Base-by-base conservation (phyloP, 2,797 vertebrate species). In the Chanos chanos region DNA sequence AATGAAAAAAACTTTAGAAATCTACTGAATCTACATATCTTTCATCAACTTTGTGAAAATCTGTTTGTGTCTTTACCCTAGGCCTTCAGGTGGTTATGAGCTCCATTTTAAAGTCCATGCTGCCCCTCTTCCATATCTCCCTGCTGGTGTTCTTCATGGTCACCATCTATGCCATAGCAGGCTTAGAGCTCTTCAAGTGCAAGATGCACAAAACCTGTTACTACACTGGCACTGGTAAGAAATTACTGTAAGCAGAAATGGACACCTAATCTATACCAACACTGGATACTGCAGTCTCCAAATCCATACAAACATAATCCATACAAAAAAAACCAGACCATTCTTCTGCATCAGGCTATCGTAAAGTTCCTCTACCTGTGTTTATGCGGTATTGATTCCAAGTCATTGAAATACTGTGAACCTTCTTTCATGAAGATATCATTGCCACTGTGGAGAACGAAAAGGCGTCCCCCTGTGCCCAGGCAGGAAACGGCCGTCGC, bases 141-240 rank as follows among this genome's bases (percentile, higher is more conserved):
- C 79, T 97, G 41, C 84, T 97, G 0, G 94, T 97, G 3, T 87
- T 97, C 70, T 97, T 97, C 68, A 95, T 97, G 94, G 92, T 96
- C 73, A 93, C 88, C 72, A 97, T 97, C 77, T 97, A 97, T 0
- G 94, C 94, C 74, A 95, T 97, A 1, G 90, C 96, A 0, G 94
- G 92, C 27, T 79, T 94, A 52, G 94, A 97, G 64, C 92, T 97
- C 57, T 97, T 97, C 87, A 96, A 94, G 81, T 95, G 94, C 79
- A 96, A 92, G 80, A 96, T 97, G 94, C 94, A 96, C 74, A 97
- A 95, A 83, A 95, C 94, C 31, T 97, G 94, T 83, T 95, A 93
- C 83, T 92, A 89, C 70, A 69, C 50, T 0, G 89, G 90, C 51
- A 92, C 92, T 33, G 83, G 89, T 89, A 58, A 61, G 79, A 27